These are phyloP conservation scores for Helicoverpa assulta DNA, from an alignment of 2,888 invertebrate species.

Conservation along the genomic window DNA sequence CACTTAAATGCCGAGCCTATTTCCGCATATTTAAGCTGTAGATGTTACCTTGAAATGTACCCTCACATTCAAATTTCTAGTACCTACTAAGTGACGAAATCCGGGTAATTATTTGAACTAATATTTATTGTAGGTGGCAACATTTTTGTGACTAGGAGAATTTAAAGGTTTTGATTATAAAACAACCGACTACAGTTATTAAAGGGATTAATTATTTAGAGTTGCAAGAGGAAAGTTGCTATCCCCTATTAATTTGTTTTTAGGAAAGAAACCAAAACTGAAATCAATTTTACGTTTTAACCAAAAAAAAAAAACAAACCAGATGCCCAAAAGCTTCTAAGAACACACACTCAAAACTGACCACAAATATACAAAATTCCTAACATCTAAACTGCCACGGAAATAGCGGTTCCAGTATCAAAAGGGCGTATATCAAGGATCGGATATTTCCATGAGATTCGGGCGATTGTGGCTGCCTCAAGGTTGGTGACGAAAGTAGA, in stretches of 20 bases:
- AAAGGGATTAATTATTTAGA: not conserved
- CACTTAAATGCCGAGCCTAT: conserved; percentile 56
- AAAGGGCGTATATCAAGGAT: conserved; percentile 63
- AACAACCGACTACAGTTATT: not conserved
- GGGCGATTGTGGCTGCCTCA: conserved; percentile 70
- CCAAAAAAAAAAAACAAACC: not conserved
- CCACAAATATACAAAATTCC: conserved; percentile 16
- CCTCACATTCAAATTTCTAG: conserved; percentile 61
- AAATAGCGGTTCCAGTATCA: conserved; percentile 32
- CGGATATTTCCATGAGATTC: conserved; percentile 72
- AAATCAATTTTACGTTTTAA: not conserved
- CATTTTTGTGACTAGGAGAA: not conserved
- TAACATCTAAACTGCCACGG: conserved; percentile 52
- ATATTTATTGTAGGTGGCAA: not conserved
- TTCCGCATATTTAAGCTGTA: conserved; percentile 59
- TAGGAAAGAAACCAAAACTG: too few relatives aligned
- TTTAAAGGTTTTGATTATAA: not conserved
- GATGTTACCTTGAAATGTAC: conserved; percentile 61
- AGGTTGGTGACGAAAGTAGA: conserved; percentile 78
- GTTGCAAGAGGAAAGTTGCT: not conserved
- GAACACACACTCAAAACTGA: conserved; percentile 28
- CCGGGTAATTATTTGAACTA: conserved; percentile 5
- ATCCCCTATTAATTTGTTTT: not conserved
- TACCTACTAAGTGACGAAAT: conserved; percentile 18
- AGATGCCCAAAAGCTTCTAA: not conserved